Percentiles rank a stretch among this genome's conserved stretches.
These are phyloP conservation scores for Phengaris alcon DNA, from an alignment of 2,888 invertebrate genomes.

Conservation along the genomic window DNA sequence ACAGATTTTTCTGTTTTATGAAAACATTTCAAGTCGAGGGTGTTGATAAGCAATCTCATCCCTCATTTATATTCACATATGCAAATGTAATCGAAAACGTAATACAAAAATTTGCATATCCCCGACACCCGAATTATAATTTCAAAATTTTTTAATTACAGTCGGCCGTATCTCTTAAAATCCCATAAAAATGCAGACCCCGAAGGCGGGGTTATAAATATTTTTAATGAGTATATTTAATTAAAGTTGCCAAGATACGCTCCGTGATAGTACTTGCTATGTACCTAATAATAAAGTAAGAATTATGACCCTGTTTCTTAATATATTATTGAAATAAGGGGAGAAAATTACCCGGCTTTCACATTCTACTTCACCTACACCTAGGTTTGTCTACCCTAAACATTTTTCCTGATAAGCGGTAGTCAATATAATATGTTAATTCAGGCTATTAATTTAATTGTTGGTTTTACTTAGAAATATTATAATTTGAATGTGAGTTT, in stretches of 20 bases:
- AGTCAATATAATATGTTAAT: too few species aligned
- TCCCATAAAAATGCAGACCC: conserved; percentile 69
- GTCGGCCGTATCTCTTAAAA: conserved; percentile 52
- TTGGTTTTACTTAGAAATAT: too few species aligned
- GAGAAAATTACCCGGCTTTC: background rate
- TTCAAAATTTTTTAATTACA: conserved; percentile 41
- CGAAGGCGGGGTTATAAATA: conserved; percentile 64
- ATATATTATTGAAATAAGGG: conserved; percentile 32
- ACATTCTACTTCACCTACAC: background rate
- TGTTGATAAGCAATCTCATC: conserved; percentile 30
- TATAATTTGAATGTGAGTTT: too few species aligned
- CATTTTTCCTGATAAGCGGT: too few species aligned
- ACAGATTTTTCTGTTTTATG: background rate
- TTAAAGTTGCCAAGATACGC: conserved; percentile 56
- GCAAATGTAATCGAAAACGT: conserved; percentile 27
- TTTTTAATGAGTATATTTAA: conserved; percentile 72
- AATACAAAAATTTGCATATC: conserved; percentile 17
- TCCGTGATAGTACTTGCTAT: conserved; percentile 46
- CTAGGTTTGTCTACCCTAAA: background rate
- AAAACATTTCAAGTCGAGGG: conserved; percentile 17
- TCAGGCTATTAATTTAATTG: too few species aligned
- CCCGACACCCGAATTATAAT: conserved; percentile 38
- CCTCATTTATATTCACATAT: conserved; percentile 27
- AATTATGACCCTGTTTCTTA: conserved; percentile 34
- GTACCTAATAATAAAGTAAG: conserved; percentile 44